phyloP scores from a whole-genome alignment of 2,113 vertebrate species.

The Peromyscus polionotus region DNA sequence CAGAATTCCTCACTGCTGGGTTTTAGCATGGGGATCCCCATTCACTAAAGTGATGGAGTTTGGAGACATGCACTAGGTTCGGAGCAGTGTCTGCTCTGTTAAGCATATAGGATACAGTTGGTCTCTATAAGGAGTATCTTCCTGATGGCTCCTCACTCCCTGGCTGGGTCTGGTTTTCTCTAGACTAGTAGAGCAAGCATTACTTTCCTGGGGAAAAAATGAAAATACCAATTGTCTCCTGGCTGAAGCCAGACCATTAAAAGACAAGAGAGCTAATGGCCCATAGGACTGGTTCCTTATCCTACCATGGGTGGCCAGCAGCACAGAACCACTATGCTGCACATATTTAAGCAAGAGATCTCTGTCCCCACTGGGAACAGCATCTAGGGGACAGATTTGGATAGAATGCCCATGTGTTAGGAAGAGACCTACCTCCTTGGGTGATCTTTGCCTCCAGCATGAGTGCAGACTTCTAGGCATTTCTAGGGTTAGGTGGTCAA shows the following conservation, averaged over 20 bases:
- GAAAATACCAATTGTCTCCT: rapidly evolving
- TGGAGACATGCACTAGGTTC: conserved; percentile 41
- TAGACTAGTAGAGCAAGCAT: not conserved
- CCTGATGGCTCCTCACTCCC: rapidly evolving
- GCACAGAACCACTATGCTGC: rapidly evolving
- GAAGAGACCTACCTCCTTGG: too few relatives aligned
- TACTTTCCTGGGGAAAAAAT: not conserved
- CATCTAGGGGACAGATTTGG: not conserved
- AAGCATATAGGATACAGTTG: not conserved
- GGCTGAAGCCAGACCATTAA: not conserved
- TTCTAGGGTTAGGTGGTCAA: not conserved
- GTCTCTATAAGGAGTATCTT: not conserved
- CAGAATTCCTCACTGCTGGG: not conserved
- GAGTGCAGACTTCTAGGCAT: rapidly evolving
- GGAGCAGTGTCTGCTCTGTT: not conserved
- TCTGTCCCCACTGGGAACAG: not conserved
- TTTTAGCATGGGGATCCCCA: not conserved
- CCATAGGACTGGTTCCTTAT: rapidly evolving
- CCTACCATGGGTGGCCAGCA: not conserved
- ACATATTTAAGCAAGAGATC: rapidly evolving
- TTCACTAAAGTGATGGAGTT: not conserved
- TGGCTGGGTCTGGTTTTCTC: rapidly evolving
- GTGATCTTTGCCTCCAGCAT: not conserved
- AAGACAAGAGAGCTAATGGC: not conserved
- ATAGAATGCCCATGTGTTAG: too few relatives aligned